Evolutionary conservation across 2,888 invertebrate genomes (phyloP).

Genomic region (Cataglyphis albicans): DNA sequence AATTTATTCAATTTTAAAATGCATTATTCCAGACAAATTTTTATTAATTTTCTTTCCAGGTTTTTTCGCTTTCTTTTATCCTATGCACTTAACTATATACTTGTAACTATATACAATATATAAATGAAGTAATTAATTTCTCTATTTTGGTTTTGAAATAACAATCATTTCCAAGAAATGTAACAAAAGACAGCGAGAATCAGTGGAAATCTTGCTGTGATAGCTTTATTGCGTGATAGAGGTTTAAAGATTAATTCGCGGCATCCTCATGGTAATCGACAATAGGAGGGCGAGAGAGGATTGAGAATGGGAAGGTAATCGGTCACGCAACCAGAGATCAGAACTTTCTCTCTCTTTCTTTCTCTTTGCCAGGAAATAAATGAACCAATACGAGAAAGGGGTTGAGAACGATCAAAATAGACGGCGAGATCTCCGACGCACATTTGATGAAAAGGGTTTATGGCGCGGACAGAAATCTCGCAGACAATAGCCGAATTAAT

Average conservation of each 20-base stretch:
- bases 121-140: slow-evolving; percentile 33
- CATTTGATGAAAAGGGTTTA: slow-evolving; percentile 81
- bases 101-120: background rate
- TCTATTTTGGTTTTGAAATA: slow-evolving; percentile 1
- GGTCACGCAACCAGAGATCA: slow-evolving; percentile 71
- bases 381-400: slow-evolving; percentile 69
- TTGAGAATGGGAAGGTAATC: slow-evolving; percentile 62
- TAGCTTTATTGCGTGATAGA: slow-evolving; percentile 62
- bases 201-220: slow-evolving; percentile 26
- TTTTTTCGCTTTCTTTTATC: background rate
- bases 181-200: slow-evolving; percentile 45
- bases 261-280: slow-evolving; percentile 64
- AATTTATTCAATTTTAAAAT: background rate
- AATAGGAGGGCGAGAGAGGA: slow-evolving; percentile 14
- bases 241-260: slow-evolving; percentile 67
- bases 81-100: background rate
- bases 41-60: background rate
- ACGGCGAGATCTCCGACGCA: slow-evolving; percentile 62
- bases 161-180: slow-evolving; percentile 24
- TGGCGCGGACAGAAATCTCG: slow-evolving; percentile 80
- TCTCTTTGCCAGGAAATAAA: slow-evolving; percentile 65
- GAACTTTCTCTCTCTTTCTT: slow-evolving; percentile 53
- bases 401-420: slow-evolving; percentile 66
- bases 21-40: slow-evolving; percentile 2
- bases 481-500: slow-evolving; percentile 83